Evolutionary conservation across 2,888 invertebrate genomes (phyloP), one percentile per base, ranked within the genome.

Genomic region (Phytoseiulus persimilis): DNA sequence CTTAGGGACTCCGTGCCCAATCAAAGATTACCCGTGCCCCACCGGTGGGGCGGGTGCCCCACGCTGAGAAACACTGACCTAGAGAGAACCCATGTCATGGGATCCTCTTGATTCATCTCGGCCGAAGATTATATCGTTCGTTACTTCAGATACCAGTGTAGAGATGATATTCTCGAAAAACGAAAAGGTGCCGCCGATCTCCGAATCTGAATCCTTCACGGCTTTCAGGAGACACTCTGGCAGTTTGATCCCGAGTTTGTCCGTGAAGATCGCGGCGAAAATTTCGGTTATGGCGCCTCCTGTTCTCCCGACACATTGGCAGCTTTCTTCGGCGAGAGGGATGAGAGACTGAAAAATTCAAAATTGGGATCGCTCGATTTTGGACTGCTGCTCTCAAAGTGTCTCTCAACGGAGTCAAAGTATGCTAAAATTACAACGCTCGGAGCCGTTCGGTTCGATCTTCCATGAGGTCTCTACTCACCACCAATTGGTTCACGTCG

Each of bases 221-320:
- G 87, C 87, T 45, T 87, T 87, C 87, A 87, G 32, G 28, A 87
- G 33, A 31, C 87, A 87, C 14, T 87, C 87, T 9, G 87, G 87
- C 87, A 87, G 33, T 87, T 87, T n/a, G 39, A 87, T 31, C 6
- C 87, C 87, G 23, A 87, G 87, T 33, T 87, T 87, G 28, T 87
- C 39, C 6, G 87, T 87, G 32, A 87, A 87, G 11, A 87, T 31
- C 23, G 32, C 39, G 9, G 87, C 87, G 32, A 87, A 87, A 32
- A 87, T 87, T 32, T 87, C 87, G n/a, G 87, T 87, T 6, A 87
- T 87, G 3, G 87, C 87, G 11, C 87, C 87, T n/a, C 87, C 87
- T 23, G 87, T 45, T 28, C 87, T 32, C n/a, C 87, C 87, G 87
- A 87, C 87, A 33, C 87, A 87, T 23, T 87, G 87, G 33, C 87